phyloP scores from a whole-genome alignment of 2,113 vertebrate species.

The Paedocypris sp. region DNA sequence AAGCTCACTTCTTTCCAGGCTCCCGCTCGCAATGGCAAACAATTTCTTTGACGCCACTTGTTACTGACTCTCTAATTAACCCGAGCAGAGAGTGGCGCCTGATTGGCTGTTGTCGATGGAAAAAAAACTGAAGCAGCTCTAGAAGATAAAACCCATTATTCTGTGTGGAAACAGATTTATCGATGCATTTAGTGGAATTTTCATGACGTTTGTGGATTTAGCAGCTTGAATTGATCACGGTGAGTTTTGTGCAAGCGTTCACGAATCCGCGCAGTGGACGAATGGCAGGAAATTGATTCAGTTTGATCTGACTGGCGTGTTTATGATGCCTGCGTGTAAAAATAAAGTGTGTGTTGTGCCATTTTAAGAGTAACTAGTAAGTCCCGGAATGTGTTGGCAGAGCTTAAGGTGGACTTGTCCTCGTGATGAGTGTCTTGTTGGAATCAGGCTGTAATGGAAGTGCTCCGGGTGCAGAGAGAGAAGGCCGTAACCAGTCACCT shows the following conservation, averaged over 20 bases:
- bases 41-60: constrained; percentile 29
- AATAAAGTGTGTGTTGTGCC: no score
- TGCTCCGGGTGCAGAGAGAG: neutral
- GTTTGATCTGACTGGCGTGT: no score
- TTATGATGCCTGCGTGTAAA: no score
- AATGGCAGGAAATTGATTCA: no score
- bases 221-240: no score
- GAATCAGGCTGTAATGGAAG: constrained; percentile 11
- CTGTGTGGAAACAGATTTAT: neutral
- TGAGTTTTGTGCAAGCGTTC: no score
- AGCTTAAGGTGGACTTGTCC: constrained; percentile 10
- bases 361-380: neutral
- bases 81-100: constrained; percentile 45
- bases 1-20: neutral
- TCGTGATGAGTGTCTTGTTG: neutral
- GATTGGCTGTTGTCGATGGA: constrained; percentile 24
- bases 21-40: constrained; percentile 15
- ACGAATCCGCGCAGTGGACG: no score
- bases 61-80: constrained; percentile 53
- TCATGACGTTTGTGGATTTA: no score
- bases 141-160: neutral
- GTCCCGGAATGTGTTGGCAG: neutral
- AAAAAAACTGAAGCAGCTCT: neutral
- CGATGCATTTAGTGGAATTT: no score
- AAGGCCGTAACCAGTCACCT: neutral